These are phyloP conservation scores for Metallyticus violacea DNA, from an alignment of 2,888 invertebrate genomes.

Conservation along the genomic window DNA sequence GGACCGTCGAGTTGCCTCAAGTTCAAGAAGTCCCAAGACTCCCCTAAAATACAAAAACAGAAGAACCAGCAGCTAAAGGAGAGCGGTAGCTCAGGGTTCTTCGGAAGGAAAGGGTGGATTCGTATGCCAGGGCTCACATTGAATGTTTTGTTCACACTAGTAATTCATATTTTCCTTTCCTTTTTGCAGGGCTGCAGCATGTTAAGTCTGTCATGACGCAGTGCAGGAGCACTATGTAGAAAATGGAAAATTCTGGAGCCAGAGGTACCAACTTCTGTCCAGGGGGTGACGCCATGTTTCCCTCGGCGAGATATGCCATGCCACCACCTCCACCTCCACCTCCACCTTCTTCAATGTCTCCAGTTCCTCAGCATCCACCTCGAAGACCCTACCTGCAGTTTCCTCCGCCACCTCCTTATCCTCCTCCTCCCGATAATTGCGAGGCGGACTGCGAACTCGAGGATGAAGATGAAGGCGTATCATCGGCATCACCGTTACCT, in stretches of 20 bases:
- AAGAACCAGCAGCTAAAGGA: neutral
- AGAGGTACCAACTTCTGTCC: neutral
- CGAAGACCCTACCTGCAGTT: slow-evolving; percentile 58
- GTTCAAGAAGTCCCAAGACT: neutral
- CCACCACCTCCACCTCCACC: slow-evolving; percentile 17
- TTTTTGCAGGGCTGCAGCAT: neutral
- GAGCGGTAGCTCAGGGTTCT: slow-evolving; percentile 51
- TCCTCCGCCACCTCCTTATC: slow-evolving; percentile 71
- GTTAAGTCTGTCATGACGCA: neutral
- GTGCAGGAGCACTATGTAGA: neutral
- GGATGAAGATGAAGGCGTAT: neutral
- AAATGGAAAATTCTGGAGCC: neutral
- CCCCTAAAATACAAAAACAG: neutral
- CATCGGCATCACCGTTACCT: slow-evolving; percentile 35
- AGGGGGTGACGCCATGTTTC: neutral
- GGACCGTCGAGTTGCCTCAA: neutral
- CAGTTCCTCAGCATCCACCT: slow-evolving; percentile 7
- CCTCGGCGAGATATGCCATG: slow-evolving; percentile 11
- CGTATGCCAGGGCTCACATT: slow-evolving; percentile 75
- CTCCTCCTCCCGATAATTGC: slow-evolving; percentile 49
- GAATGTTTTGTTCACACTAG: too few relatives aligned
- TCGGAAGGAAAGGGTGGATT: slow-evolving; percentile 76
- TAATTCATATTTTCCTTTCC: neutral
- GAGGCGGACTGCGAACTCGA: neutral
- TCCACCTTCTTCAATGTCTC: slow-evolving; percentile 2